Evolutionary conservation across 2,888 invertebrate species (phyloP).

Genomic region (Heliconius erato): DNA sequence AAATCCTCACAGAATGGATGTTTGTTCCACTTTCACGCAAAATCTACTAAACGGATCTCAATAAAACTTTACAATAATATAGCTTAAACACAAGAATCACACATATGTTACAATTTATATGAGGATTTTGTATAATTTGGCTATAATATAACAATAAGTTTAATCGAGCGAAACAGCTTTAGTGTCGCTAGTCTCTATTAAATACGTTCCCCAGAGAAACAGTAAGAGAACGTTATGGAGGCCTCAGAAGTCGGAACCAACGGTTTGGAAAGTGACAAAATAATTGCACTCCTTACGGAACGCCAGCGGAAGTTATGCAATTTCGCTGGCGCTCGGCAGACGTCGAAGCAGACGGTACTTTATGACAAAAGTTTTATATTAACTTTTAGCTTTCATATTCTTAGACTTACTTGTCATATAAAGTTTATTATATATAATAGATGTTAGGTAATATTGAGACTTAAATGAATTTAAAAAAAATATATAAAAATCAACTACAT

Average conservation of each 20-base stretch:
- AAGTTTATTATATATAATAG: background rate
- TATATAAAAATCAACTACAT: background rate
- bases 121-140: too few relatives aligned
- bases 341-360: constrained; percentile 22
- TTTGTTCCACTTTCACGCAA: too few relatives aligned
- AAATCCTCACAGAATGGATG: too few relatives aligned
- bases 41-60: too few relatives aligned
- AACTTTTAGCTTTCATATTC: constrained; percentile 1
- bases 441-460: too few relatives aligned
- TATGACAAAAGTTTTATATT: constrained; percentile 20
- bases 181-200: background rate
- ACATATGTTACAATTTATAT: too few relatives aligned
- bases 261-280: constrained; percentile 14
- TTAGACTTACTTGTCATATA: background rate
- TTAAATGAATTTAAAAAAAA: too few relatives aligned
- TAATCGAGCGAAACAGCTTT: too few relatives aligned
- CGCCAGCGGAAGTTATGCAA: constrained; percentile 26
- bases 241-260: background rate
- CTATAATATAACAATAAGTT: too few relatives aligned
- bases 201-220: background rate
- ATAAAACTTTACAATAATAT: too few relatives aligned
- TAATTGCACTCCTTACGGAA: constrained; percentile 26
- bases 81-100: too few relatives aligned
- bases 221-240: background rate
- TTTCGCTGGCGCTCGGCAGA: constrained; percentile 22